Base-by-base conservation (phyloP, 1,140 invertebrate genomes). In the Eciton burchellii region DNA sequence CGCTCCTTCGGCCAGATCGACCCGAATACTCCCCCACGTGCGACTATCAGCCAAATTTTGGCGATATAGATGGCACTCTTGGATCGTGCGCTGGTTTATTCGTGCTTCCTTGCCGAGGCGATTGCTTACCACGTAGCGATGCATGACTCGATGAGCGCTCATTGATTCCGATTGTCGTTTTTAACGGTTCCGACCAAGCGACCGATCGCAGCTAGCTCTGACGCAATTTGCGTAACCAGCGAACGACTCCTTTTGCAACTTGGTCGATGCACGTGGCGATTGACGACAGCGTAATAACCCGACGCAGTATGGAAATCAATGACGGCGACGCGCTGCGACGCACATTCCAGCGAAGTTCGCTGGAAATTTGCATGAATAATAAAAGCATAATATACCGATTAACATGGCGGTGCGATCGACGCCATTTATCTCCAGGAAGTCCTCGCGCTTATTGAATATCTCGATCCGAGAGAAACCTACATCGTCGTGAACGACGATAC, bases 381-480 rank as follows among this genome's bases (percentile, higher is more conserved):
- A 49, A 9, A 62, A 56, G 88, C 83, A 89, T 90, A 79, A 14
- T 88, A 90, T 89, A 41, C 45, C 56, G 19, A 89, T 91, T 84
- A 86, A 91, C 86, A 35, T 3, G n/a, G n/a, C 72, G 73, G 57
- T 43, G 26, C 74, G 88, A 92, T 92, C 90, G 91, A 35, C 35
- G 91, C 91, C 91, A 91, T 91, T 92, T 90, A 77, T 5, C 5
- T 19, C n/a, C n/a, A 54, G n/a, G 8, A 35, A 35, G 6, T 2
- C 35, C 35, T 2, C 6, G 2, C 35, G 35, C 6, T 35, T 35
- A 35, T 6, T 35, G 6, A 35, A 35, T 35, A 35, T 35, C 35
- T 35, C 6, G 6, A 35, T 35, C 6, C 6, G 2, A 35, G 6
- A 35, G 6, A 35, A 3, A 35, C 6, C 2, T 35, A 35, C 35